These are phyloP conservation scores for Myotis myotis DNA, from an alignment of 2,797 vertebrate genomes.

Conservation along the genomic window DNA sequence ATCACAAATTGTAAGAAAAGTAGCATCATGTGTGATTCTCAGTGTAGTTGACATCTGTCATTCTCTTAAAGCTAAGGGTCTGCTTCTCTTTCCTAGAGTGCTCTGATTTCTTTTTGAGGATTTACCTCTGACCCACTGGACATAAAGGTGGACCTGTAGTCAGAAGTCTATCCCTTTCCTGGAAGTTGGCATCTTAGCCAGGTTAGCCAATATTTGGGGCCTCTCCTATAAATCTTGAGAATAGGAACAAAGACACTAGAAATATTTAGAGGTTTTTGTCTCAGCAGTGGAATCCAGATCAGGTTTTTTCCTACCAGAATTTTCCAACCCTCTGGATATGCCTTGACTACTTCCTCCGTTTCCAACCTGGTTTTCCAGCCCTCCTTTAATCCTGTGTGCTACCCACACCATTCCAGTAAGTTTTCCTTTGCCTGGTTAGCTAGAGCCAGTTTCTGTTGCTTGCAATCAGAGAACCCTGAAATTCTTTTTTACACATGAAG, in stretches of 20 bases:
- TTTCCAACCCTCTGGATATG: neutral
- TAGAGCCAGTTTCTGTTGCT: neutral
- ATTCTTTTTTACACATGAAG: neutral
- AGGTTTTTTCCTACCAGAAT: neutral
- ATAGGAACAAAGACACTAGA: neutral
- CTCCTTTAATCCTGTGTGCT: neutral
- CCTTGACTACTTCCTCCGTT: neutral
- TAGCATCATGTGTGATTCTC: neutral
- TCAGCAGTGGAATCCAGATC: neutral
- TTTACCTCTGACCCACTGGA: neutral
- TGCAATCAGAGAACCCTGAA: neutral
- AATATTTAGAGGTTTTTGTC: neutral
- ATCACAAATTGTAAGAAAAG: constrained; percentile 17
- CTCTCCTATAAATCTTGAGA: neutral
- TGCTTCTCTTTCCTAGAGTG: constrained; percentile 25
- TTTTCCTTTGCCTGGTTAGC: neutral
- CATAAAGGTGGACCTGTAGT: neutral
- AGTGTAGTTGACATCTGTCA: neutral
- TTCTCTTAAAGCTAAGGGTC: neutral
- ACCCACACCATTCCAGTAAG: neutral
- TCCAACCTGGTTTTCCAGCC: neutral
- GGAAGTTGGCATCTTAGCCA: neutral
- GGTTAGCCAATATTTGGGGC: neutral
- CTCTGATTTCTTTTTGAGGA: constrained; percentile 38
- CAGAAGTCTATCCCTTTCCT: neutral